A percentile compares a stretch with the other conserved stretches of the same genome.
Conservation (phyloP, 2,888 invertebrate genomes). For the Ophion ellenae region DNA sequence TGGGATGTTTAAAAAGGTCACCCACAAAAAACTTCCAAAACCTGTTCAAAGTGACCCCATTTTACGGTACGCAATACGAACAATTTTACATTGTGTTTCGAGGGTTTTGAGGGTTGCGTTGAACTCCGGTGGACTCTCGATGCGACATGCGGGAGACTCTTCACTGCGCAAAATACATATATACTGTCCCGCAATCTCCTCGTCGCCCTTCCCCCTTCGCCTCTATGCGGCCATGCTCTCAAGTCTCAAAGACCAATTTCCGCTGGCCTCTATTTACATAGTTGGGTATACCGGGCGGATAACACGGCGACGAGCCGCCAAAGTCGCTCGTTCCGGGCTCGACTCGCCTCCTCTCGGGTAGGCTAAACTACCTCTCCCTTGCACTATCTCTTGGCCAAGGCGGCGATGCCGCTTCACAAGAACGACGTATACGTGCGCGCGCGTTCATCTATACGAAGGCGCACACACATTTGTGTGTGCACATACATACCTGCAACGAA, state of each 20-base stretch:
- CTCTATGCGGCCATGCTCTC: slow-evolving; percentile 48
- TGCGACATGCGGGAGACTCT: slow-evolving; percentile 22
- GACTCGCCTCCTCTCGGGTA: slow-evolving; percentile 34
- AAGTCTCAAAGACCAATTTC: slow-evolving; percentile 82
- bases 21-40: no score
- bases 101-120: slow-evolving; percentile 6
- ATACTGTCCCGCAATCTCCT: slow-evolving; percentile 3
- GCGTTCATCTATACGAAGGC: background rate
- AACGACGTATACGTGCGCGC: background rate
- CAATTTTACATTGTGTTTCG: no score
- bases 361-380: slow-evolving; percentile 33
- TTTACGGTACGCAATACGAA: no score
- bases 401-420: slow-evolving; percentile 48
- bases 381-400: slow-evolving; percentile 46
- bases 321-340: slow-evolving; percentile 60
- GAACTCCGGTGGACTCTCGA: slow-evolving; percentile 24
- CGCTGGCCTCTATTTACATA: slow-evolving; percentile 82
- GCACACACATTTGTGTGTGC: background rate
- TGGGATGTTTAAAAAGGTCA: no score
- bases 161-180: slow-evolving; percentile 15
- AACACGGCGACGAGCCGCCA: slow-evolving; percentile 73
- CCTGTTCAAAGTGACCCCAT: no score
- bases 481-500: slow-evolving; percentile 61
- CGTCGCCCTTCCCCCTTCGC: slow-evolving; percentile 16
- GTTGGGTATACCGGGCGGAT: slow-evolving; percentile 79